Percentiles rank a stretch among this genome's conserved stretches.
Conservation (phyloP, 1,140 invertebrate species). For the Rhopalosiphum maidis region DNA sequence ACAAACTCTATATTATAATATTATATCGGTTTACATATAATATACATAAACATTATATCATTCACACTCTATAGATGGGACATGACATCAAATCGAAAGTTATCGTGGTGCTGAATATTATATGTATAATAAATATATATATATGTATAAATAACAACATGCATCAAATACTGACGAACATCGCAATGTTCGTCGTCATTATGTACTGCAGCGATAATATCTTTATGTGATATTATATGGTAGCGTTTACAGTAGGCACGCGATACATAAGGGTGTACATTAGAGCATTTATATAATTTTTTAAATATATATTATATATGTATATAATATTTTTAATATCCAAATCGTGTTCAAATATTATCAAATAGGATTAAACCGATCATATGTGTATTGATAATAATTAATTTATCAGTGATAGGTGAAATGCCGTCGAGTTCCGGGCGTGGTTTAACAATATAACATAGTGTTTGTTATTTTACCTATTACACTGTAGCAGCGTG, state of each 20-base stretch:
- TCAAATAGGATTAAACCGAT: background rate
- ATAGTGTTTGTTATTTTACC: background rate
- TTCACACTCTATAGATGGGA: background rate
- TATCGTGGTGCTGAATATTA: background rate
- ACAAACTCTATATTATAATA: background rate
- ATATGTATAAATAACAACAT: background rate
- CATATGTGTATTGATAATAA: background rate
- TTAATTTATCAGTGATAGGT: background rate
- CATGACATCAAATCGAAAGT: background rate
- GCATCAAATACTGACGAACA: background rate
- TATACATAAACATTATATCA: background rate
- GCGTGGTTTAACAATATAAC: background rate
- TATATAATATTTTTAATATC: background rate
- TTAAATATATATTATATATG: background rate
- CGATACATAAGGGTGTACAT: background rate
- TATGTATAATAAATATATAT: background rate
- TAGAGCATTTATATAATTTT: background rate
- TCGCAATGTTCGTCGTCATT: background rate
- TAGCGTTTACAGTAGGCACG: background rate
- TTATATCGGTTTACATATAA: too few species aligned
- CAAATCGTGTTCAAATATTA: background rate
- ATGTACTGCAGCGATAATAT: background rate
- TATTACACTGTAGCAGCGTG: background rate
- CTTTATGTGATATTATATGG: background rate
- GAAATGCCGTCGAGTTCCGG: background rate